phyloP scores from a whole-genome alignment of 2,888 invertebrate species.

The Cryptus armator region DNA sequence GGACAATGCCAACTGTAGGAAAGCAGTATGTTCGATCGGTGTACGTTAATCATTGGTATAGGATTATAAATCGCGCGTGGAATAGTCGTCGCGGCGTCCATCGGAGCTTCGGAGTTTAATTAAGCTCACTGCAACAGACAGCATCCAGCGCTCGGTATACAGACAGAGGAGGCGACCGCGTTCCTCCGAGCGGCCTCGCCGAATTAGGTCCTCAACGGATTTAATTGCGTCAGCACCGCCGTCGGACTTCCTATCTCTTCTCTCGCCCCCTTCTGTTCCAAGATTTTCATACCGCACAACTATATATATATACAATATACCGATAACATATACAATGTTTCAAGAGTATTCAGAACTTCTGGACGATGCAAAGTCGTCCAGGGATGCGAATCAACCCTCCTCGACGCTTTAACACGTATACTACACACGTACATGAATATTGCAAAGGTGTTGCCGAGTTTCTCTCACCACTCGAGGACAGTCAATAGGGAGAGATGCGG shows the following conservation, averaged over 20 bases:
- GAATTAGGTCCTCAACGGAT: conserved; percentile 77
- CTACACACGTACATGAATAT: not conserved
- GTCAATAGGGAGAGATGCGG: conserved; percentile 67
- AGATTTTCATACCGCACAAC: not conserved
- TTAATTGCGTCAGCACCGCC: conserved; percentile 75
- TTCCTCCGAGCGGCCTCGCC: conserved; percentile 60
- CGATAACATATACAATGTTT: conserved; percentile 55
- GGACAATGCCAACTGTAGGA: not conserved
- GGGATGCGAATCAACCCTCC: conserved; percentile 21
- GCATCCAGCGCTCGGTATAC: not conserved
- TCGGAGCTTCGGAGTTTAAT: conserved; percentile 79
- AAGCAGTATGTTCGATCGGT: conserved; percentile 9
- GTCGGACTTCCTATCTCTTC: conserved; percentile 10
- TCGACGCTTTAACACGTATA: not conserved
- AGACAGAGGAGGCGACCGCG: not conserved
- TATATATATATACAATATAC: not conserved
- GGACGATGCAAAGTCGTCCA: conserved; percentile 69
- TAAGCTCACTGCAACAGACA: conserved; percentile 69
- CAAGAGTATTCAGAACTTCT: conserved; percentile 28
- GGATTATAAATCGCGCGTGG: conserved; percentile 74
- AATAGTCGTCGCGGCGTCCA: conserved; percentile 76
- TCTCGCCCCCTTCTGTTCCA: not conserved
- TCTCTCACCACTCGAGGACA: conserved; percentile 68
- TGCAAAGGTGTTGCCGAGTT: conserved; percentile 50
- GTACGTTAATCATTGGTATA: conserved; percentile 52